phyloP scores from a whole-genome alignment of 2,797 vertebrate genomes.

The Cyprinella venusta region DNA sequence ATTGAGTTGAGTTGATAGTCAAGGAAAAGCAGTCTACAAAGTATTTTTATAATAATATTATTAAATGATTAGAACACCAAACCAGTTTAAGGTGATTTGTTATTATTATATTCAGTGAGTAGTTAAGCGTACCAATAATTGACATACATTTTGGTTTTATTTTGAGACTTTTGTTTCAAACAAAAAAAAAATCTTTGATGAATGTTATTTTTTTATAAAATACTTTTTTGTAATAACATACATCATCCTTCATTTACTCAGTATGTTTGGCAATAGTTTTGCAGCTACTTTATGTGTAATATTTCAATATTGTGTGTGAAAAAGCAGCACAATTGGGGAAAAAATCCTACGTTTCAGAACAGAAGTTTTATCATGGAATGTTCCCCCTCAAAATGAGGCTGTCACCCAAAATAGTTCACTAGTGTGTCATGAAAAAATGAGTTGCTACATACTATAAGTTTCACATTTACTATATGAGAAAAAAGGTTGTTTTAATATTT shows the following conservation, averaged over 20 bases:
- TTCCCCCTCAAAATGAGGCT: constrained; percentile 14
- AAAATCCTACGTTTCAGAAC: too few relatives aligned
- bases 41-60: not conserved
- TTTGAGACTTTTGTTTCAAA: not conserved
- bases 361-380: constrained; percentile 10
- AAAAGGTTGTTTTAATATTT: not conserved
- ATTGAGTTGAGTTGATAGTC: not conserved
- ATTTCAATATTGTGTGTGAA: not conserved
- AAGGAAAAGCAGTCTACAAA: not conserved
- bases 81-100: not conserved
- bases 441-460: constrained; percentile 57
- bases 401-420: constrained; percentile 28
- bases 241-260: not conserved
- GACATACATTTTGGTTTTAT: not conserved
- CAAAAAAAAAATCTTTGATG: not conserved
- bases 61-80: not conserved
- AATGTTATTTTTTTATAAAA: not conserved
- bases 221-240: not conserved
- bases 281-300: not conserved
- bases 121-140: not conserved
- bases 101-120: not conserved
- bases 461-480: constrained; percentile 27
- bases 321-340: constrained; percentile 23
- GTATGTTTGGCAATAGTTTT: not conserved
- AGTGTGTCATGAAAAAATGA: constrained; percentile 5